Conservation (phyloP, 2,888 invertebrate species). For the Macrosoma leucophasiata region DNA sequence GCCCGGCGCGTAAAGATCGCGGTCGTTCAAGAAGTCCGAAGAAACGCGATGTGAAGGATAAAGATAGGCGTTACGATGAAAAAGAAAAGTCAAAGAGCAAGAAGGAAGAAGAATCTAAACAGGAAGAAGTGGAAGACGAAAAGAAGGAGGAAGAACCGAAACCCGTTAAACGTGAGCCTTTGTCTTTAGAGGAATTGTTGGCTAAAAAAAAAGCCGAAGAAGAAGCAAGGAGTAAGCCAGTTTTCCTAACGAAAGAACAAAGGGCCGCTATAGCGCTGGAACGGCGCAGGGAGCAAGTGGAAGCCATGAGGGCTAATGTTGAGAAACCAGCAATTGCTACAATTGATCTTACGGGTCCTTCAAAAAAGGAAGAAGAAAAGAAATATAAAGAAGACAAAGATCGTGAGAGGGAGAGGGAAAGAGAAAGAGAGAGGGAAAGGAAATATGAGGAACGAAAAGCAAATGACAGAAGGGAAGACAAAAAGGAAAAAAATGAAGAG, state of each 20-base stretch:
- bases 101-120: conserved; percentile 46
- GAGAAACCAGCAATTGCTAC: conserved; percentile 64
- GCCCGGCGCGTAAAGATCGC: conserved; percentile 45
- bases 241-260: conserved; percentile 97
- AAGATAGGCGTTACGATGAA: conserved; percentile 54
- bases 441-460: conserved; percentile 72
- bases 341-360: conserved; percentile 68
- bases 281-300: conserved; percentile 91
- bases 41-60: conserved; percentile 59
- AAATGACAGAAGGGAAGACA: conserved; percentile 63
- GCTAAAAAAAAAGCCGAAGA: conserved; percentile 98
- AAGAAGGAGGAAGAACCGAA: conserved; percentile 61
- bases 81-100: conserved; percentile 56
- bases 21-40: conserved; percentile 55
- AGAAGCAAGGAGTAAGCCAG: conserved; percentile 95
- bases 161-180: conserved; percentile 80
- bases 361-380: conserved; percentile 63
- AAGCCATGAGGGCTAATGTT: conserved; percentile 82
- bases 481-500: conserved; percentile 71
- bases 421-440: conserved; percentile 62
- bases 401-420: conserved; percentile 76
- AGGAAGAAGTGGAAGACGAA: conserved; percentile 49
- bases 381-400: conserved; percentile 60
- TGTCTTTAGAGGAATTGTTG: conserved; percentile 96
- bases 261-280: conserved; percentile 92